phyloP scores from a whole-genome alignment of 35 echinoderm and acorn worm species.

The Lytechinus variegatus region DNA sequence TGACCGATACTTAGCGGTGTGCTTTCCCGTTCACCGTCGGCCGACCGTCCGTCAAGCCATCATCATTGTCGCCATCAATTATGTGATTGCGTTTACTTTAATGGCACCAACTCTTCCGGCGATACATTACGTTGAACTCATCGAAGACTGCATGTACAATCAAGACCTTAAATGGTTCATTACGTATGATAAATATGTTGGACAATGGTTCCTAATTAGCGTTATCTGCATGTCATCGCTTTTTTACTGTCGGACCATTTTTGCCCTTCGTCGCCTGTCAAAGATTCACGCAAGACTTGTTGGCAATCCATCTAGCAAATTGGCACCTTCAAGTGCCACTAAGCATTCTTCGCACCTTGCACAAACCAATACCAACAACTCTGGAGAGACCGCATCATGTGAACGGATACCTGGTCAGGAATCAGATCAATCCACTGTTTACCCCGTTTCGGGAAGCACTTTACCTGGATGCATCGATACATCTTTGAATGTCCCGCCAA shows the following conservation, averaged over 20 bases:
- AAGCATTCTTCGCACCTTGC: neutral
- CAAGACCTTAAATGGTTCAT: neutral
- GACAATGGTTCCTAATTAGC: neutral
- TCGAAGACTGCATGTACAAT: neutral
- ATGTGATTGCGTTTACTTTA: neutral
- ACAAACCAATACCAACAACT: no score
- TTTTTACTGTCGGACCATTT: neutral
- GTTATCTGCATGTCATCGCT: neutral
- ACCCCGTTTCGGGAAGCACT: no score
- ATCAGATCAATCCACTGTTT: no score
- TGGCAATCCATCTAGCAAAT: no score
- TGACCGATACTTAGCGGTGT: conserved; percentile 61
- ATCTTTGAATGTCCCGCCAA: no score
- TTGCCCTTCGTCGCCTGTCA: neutral
- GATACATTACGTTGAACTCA: neutral
- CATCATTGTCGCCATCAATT: conserved; percentile 27
- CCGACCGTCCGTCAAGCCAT: conserved; percentile 40
- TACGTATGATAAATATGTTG: neutral
- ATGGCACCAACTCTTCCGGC: neutral
- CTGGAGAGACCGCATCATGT: no score
- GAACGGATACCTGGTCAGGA: no score
- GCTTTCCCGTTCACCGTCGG: conserved; percentile 47
- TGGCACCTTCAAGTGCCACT: no score
- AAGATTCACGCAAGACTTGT: neutral
- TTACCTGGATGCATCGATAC: no score